phyloP scores from a whole-genome alignment of 2,888 invertebrate genomes.

The Carpatolechia fugitivella region DNA sequence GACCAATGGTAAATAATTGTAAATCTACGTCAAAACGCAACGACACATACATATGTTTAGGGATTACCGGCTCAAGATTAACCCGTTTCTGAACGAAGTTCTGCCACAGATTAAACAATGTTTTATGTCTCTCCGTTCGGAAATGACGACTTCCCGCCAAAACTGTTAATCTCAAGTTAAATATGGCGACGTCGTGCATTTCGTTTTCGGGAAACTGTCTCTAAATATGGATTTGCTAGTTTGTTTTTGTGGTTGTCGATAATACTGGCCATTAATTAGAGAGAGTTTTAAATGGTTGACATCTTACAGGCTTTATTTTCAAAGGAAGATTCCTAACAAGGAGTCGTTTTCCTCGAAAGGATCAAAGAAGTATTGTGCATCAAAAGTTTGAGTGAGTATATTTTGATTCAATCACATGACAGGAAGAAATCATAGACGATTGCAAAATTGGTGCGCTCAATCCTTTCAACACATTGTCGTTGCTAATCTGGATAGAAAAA shows the following conservation, averaged over 20 bases:
- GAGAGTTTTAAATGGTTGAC: conserved; percentile 1
- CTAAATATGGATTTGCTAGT: conserved; percentile 53
- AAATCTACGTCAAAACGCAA: conserved; percentile 78
- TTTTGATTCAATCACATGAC: conserved; percentile 21
- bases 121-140: conserved; percentile 43
- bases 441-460: conserved; percentile 37
- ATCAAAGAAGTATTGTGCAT: neutral
- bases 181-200: conserved; percentile 52
- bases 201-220: conserved; percentile 49
- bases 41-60: conserved; percentile 75
- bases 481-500: conserved; percentile 37
- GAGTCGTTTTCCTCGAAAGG: neutral
- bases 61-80: conserved; percentile 67
- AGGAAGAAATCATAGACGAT: conserved; percentile 28
- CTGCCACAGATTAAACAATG: conserved; percentile 9
- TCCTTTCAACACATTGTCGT: conserved; percentile 35
- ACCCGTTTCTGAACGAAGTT: conserved; percentile 57
- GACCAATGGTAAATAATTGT: conserved; percentile 74
- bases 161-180: conserved; percentile 64
- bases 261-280: conserved; percentile 16
- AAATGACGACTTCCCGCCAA: conserved; percentile 67
- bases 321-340: neutral
- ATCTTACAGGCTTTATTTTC: neutral
- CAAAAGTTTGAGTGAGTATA: no score
- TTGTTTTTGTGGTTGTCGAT: conserved; percentile 43